Evolutionary conservation across 2,113 vertebrate genomes (phyloP).

Genomic region (Saimiri boliviensis): DNA sequence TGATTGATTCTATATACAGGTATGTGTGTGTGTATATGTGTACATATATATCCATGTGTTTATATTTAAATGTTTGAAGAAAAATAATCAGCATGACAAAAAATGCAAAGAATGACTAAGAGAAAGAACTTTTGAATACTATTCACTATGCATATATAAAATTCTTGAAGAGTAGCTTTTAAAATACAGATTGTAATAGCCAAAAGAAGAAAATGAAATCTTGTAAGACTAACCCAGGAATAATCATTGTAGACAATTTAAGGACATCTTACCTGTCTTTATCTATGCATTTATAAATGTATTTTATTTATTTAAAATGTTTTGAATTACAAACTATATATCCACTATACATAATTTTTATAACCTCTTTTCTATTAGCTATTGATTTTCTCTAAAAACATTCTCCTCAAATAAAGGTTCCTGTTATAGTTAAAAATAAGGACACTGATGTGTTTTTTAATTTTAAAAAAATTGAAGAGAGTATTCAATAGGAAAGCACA

Average conservation of each 20-base stretch:
- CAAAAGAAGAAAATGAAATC: neutral
- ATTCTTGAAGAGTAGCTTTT: neutral
- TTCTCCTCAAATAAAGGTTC: neutral
- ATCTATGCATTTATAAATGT: neutral
- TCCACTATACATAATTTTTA: neutral
- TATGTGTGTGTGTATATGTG: neutral
- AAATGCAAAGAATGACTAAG: conserved; percentile 11
- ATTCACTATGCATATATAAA: too few species aligned
- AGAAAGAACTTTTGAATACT: neutral
- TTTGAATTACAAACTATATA: neutral
- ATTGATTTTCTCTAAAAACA: conserved; percentile 10
- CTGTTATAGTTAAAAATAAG: conserved; percentile 8
- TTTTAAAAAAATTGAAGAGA: neutral
- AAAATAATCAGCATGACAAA: neutral
- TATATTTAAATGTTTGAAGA: conserved; percentile 1
- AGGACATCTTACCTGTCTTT: neutral
- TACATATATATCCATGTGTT: neutral
- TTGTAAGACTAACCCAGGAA: neutral
- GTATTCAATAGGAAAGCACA: conserved; percentile 14
- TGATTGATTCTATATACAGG: neutral
- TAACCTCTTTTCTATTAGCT: conserved; percentile 13
- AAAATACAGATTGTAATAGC: neutral
- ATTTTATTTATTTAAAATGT: neutral
- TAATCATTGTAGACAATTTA: neutral
- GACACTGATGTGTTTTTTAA: conserved; percentile 34